Percentiles rank a stretch among this genome's conserved stretches.
Conservation (phyloP, 2,797 vertebrate species). For the Tapirus indicus region DNA sequence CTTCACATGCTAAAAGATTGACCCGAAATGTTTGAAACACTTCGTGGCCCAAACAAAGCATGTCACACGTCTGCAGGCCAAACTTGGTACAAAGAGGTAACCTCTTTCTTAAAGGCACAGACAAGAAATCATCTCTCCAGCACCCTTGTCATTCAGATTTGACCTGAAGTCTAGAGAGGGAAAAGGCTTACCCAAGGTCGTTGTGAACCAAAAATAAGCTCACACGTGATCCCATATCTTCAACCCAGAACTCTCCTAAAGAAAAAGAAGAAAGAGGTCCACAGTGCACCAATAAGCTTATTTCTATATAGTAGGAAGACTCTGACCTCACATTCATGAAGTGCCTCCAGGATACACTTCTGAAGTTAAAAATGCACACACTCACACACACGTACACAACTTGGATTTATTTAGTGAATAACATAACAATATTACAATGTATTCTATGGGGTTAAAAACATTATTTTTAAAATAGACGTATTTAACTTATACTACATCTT, state of each 20-base stretch:
- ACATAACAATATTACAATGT: background rate
- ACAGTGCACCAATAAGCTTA: fast-evolving
- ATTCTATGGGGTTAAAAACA: background rate
- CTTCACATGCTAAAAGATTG: background rate
- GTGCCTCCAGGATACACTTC: background rate
- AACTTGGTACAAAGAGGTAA: no score
- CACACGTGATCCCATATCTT: fast-evolving
- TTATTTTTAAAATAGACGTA: background rate
- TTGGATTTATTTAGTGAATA: background rate
- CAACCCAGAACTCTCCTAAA: background rate
- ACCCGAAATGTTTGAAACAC: background rate
- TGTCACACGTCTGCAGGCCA: fast-evolving
- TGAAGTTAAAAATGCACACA: background rate
- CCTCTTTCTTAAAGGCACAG: no score
- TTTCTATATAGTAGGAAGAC: fast-evolving
- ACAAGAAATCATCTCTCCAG: background rate
- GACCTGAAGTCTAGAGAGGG: background rate
- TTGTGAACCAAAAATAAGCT: background rate
- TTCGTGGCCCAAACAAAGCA: background rate
- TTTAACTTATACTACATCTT: fast-evolving
- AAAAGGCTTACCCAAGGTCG: background rate
- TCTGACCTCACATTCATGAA: background rate
- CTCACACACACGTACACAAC: no score
- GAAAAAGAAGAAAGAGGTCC: fast-evolving
- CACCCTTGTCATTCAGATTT: no score